Evolutionary conservation across 23 tunicate species (phyloP), one percentile per base, ranked within the genome.

Genomic region (Styela plicata): DNA sequence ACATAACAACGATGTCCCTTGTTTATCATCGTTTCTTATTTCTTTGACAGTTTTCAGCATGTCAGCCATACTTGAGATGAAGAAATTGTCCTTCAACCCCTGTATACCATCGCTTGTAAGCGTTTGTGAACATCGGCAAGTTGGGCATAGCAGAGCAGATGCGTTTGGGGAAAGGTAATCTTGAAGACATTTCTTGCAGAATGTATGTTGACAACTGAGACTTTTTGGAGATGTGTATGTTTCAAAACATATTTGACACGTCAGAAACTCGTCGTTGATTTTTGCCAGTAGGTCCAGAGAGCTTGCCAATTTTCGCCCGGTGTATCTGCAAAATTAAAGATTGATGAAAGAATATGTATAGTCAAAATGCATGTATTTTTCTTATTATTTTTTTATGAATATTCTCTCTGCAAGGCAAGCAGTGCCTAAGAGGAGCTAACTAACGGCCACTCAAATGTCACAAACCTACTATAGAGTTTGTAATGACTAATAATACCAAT

Each of bases 191-290:
- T 93, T 93, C 87, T 90, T 61, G 88, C 98, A 93, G 63, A 93
- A 93, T n/a, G 98, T 93, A 80, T 93, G 98, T 80, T 93, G 98
- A 82, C 98, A 93, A 82, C 88, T 93, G 52, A 93, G 82, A 69
- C 98, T 93, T 74, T 93, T 93, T 36, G 98, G 98, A 30, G 86
- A 63, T 19, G 98, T 93, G 70, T 93, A 93, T 1, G 89, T 88
- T 64, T 93, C 98, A 84, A 93, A 93, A 80, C 98, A 93, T 18
- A 93, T 93, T 74, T 93, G 98, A 63, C 98, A 93, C 1, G 98
- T 93, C 24, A 93, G 85, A 82, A 93, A 93, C 79, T 93, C 98
- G 34, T 93, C 98, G 82, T 93, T 93, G 73, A 93, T 93, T 78
- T 88, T 88, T 16, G 98, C 85, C 86, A 93, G 65, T 63, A 93